Evolutionary conservation across 2,888 invertebrate genomes (phyloP).

Genomic region (Drosophila paranaensis): DNA sequence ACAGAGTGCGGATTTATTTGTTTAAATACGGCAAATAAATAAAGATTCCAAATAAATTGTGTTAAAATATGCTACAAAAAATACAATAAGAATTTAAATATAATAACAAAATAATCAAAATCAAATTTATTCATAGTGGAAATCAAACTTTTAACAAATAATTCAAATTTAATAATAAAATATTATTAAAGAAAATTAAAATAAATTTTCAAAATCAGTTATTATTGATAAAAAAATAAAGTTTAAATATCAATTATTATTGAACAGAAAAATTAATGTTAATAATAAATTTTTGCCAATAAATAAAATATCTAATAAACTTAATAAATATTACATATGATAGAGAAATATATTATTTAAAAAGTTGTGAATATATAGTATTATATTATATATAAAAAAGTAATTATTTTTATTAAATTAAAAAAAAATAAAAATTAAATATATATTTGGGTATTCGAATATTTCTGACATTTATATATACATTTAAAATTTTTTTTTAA

Average conservation of each 20-base stretch:
- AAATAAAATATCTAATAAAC: not conserved
- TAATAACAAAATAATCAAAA: not conserved
- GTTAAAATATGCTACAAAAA: not conserved
- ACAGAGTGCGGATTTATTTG: slow-evolving; percentile 1
- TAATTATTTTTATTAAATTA: not conserved
- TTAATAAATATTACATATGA: not conserved
- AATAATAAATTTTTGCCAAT: too few species aligned
- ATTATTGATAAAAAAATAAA: not conserved
- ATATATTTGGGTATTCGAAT: not conserved
- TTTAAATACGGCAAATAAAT: not conserved
- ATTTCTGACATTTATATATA: not conserved
- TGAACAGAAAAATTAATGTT: too few species aligned
- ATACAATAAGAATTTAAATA: not conserved
- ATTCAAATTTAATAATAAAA: not conserved
- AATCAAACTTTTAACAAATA: not conserved
- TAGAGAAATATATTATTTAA: not conserved
- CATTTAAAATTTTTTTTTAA: not conserved
- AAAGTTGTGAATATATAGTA: too few species aligned
- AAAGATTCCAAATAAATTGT: not conserved
- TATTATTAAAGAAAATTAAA: not conserved
- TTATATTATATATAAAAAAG: not conserved
- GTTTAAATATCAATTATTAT: not conserved
- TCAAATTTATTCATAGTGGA: not conserved
- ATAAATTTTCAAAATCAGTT: not conserved
- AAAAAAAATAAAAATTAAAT: not conserved